A percentile compares a stretch with the other conserved stretches of the same genome.
Conservation (phyloP, 2,888 invertebrate genomes). For the Diaphora mendica region DNA sequence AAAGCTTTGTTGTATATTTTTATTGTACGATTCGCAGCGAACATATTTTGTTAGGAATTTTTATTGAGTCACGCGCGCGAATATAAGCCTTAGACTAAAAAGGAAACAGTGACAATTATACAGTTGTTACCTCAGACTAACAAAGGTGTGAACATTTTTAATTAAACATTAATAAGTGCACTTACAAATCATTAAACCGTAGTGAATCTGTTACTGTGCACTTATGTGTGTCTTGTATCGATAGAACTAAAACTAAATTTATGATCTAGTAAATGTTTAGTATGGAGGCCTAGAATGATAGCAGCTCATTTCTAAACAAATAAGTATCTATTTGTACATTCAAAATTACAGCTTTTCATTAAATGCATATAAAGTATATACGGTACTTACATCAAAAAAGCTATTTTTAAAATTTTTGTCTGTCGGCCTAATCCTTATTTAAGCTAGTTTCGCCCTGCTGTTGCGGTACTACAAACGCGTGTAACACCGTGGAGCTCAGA, state of each 20-base stretch:
- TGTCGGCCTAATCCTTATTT: too few relatives aligned
- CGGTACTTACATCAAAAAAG: too few relatives aligned
- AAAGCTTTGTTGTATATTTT: conserved; percentile 67
- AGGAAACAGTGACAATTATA: conserved; percentile 49
- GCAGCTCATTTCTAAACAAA: neutral
- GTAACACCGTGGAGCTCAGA: too few relatives aligned
- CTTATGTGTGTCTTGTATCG: neutral
- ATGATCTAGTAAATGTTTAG: neutral
- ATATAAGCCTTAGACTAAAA: conserved; percentile 45
- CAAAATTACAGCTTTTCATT: too few relatives aligned
- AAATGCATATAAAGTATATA: too few relatives aligned
- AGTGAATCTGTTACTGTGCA: neutral
- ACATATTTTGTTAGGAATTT: conserved; percentile 64
- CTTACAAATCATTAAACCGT: conserved; percentile 15
- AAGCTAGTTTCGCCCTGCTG: too few relatives aligned
- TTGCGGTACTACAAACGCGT: too few relatives aligned
- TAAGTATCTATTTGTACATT: too few relatives aligned
- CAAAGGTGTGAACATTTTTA: conserved; percentile 62
- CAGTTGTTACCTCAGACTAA: conserved; percentile 54
- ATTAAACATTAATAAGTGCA: conserved; percentile 44
- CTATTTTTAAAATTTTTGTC: too few relatives aligned
- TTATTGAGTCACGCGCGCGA: conserved; percentile 62
- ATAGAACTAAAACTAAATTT: neutral
- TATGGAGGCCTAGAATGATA: neutral
- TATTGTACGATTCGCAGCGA: conserved; percentile 37